A percentile compares a stretch with the other conserved stretches of the same genome.
phyloP scores from a whole-genome alignment of 2,797 vertebrate genomes.

The Loris lydekkerianus region DNA sequence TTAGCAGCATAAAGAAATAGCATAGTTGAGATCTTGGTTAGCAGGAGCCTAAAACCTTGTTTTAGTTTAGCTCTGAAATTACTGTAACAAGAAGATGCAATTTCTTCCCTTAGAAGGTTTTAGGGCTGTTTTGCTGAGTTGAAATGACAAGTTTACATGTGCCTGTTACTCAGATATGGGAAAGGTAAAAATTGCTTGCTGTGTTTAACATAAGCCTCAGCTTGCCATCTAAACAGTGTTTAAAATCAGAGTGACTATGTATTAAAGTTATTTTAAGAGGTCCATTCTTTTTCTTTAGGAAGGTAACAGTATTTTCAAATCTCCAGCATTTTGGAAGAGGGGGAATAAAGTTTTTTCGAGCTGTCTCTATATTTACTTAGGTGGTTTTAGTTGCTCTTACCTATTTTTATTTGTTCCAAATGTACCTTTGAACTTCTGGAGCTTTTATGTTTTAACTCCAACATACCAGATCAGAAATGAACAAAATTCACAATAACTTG shows the following conservation, averaged over 20 bases:
- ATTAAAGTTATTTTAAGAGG: slow-evolving; percentile 13
- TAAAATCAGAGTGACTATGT: neutral
- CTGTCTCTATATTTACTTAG: neutral
- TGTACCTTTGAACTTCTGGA: no score
- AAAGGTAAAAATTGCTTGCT: slow-evolving; percentile 32
- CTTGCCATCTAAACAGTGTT: slow-evolving; percentile 54
- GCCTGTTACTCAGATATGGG: neutral
- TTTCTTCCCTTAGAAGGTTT: neutral
- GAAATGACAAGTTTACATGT: neutral
- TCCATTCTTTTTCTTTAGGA: neutral
- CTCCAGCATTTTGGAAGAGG: neutral
- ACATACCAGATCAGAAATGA: slow-evolving; percentile 8
- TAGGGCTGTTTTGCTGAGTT: neutral
- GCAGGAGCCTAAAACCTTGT: neutral
- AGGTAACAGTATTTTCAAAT: neutral
- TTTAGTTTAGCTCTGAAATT: slow-evolving; percentile 56
- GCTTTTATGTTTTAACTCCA: neutral
- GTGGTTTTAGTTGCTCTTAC: slow-evolving; percentile 8
- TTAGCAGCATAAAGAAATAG: slow-evolving; percentile 8
- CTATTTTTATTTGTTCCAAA: no score
- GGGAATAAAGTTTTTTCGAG: neutral
- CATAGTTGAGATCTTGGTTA: slow-evolving; percentile 27
- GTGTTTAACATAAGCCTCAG: slow-evolving; percentile 13
- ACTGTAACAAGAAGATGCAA: neutral
- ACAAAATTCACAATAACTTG: slow-evolving; percentile 7